Base-by-base conservation (phyloP, 92 coral and sea anemone species). In the Epizoanthus ramosus region DNA sequence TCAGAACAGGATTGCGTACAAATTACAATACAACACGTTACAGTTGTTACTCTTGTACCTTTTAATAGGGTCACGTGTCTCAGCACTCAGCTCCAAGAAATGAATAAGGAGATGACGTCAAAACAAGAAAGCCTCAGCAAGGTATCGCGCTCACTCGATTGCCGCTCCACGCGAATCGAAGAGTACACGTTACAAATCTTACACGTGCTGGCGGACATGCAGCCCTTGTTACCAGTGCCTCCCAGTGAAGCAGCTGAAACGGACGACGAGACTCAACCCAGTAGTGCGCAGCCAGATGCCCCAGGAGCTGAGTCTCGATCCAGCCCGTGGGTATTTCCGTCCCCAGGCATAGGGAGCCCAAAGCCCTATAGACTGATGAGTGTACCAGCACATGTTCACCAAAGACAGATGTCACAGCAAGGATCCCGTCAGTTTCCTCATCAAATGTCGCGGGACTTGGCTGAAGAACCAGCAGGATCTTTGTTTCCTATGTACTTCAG, bases 321-420 rank as follows among this genome's bases (percentile, higher is more conserved):
- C 53, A 80, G 57, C 47, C 65, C 69, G 80, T 80, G 77, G 86
- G 84, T 66, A 41, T 74, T 74, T 45, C 82, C 71, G 21, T 56
- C 74, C 70, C 77, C 79, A 47, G 92, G 92, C 67, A 85, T 86
- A 64, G 88, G 89, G 56, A 79, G 50, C 23, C 57, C 83, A 68
- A 70, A 79, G 85, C 83, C 86, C 24, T 81, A 79, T 54, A 91
- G 97, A 15, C 85, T 93, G 92, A 76, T 90, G 82, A 93, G 97
- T 68, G 90, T 93, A 63, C 97, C 97, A 24, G 94, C 91, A 24
- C 92, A 93, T 50, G 73, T 92, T 67, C 88, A 93, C 81, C 85
- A 87, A 76, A 75, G 65, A 71, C 87, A 76, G 15, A 67, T 80
- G 71, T 66, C 73, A 19, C 82, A 57, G 16, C 82, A 77, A 37